phyloP scores from a whole-genome alignment of 1,140 invertebrate genomes.

The Xylocopa sonorina region DNA sequence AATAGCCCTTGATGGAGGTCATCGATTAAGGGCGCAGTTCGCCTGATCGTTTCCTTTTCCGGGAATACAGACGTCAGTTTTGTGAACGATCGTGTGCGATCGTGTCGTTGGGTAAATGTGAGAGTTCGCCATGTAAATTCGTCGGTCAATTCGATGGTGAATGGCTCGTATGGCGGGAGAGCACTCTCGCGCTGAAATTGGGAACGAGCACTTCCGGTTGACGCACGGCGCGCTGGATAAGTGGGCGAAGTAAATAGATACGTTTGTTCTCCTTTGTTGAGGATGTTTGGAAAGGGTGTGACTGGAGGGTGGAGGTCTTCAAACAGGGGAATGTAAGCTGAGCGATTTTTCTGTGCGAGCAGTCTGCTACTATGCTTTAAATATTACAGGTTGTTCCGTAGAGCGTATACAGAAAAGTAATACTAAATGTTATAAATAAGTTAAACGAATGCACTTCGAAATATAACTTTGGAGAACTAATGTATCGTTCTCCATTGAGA shows the following conservation, averaged over 20 bases:
- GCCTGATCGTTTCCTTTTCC: constrained; percentile 30
- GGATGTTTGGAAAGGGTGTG: not conserved
- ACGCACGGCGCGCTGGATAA: not conserved
- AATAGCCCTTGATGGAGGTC: not conserved
- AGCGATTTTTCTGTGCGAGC: not conserved
- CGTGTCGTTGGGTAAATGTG: constrained; percentile 2
- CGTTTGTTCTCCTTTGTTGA: not conserved
- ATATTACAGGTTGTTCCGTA: no score
- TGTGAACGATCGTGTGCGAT: constrained; percentile 16
- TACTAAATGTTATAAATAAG: no score
- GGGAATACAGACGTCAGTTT: constrained; percentile 26
- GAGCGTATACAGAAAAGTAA: no score
- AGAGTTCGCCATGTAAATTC: constrained; percentile 7
- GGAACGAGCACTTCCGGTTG: not conserved
- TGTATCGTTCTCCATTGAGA: no score
- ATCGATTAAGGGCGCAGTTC: constrained; percentile 2
- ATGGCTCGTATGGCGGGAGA: not conserved
- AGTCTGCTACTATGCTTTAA: no score
- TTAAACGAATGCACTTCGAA: no score
- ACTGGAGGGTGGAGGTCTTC: no score
- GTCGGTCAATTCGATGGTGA: not conserved
- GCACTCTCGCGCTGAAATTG: not conserved
- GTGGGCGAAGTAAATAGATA: not conserved
- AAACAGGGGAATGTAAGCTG: no score
- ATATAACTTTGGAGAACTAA: no score